Conservation (phyloP, 1,140 invertebrate genomes). For the Bombus superbus region DNA sequence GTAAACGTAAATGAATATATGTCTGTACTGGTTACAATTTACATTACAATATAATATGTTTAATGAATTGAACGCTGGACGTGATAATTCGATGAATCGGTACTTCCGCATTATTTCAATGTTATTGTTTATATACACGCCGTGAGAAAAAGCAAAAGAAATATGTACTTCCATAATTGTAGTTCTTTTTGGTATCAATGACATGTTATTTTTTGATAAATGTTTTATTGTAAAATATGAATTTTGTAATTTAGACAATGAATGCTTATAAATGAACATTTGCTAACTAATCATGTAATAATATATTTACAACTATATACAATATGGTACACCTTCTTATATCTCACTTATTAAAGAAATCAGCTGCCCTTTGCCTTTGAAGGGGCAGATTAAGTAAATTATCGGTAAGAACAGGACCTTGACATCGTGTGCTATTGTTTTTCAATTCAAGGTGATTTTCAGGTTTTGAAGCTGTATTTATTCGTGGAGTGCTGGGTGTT, state of each 20-base stretch:
- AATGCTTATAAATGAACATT: neutral
- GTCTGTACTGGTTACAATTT: neutral
- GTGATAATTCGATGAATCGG: neutral
- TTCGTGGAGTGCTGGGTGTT: constrained; percentile 77
- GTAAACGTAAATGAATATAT: neutral
- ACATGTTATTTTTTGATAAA: neutral
- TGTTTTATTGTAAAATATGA: constrained; percentile 41
- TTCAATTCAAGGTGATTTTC: constrained; percentile 15
- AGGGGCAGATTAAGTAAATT: constrained; percentile 80
- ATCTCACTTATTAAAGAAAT: constrained; percentile 77
- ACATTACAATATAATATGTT: neutral
- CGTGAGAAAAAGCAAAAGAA: neutral
- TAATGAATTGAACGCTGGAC: neutral
- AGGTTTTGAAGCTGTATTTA: constrained; percentile 71
- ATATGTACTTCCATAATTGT: neutral
- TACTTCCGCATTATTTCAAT: constrained; percentile 12
- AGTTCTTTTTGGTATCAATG: neutral
- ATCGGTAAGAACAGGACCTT: constrained; percentile 80
- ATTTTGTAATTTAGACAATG: constrained; percentile 1
- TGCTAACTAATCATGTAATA: neutral
- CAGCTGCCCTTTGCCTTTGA: constrained; percentile 79
- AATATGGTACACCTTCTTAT: neutral
- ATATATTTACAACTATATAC: constrained; percentile 43
- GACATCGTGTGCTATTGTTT: constrained; percentile 60
- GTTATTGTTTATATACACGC: neutral